Conservation (phyloP, 1,140 invertebrate genomes). For the Drosophila parvula region DNA sequence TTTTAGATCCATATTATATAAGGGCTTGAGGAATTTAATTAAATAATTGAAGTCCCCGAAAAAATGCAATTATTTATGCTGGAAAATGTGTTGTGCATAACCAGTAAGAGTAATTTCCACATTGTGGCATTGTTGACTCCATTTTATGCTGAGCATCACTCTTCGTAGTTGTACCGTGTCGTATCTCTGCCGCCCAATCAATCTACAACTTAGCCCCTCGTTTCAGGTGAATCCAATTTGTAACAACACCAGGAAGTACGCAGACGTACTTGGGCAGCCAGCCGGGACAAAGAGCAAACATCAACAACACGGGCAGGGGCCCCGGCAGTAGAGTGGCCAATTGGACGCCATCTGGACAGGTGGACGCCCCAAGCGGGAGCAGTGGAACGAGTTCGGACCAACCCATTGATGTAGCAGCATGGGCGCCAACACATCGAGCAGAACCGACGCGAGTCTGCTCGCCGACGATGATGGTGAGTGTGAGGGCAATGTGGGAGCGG, state of each 20-base stretch:
- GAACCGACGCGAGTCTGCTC: conserved; percentile 80
- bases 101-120: too few species aligned
- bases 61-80: background rate
- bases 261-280: conserved; percentile 8
- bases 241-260: conserved; percentile 3
- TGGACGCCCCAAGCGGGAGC: background rate
- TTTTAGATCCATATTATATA: background rate
- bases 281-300: conserved; percentile 18
- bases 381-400: conserved; percentile 25
- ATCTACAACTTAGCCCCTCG: conserved; percentile 19
- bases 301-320: background rate
- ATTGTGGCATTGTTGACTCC: background rate
- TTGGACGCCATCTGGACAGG: conserved; percentile 7
- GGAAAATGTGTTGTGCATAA: background rate
- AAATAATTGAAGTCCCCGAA: background rate
- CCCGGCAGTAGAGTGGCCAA: conserved; percentile 19
- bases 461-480: conserved; percentile 80
- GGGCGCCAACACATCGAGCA: conserved; percentile 82
- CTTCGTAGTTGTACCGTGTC: background rate
- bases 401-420: conserved; percentile 74
- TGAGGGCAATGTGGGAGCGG: background rate
- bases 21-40: background rate
- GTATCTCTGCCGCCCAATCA: conserved; percentile 10
- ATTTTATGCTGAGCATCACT: background rate
- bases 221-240: conserved; percentile 31